Percentiles rank a stretch among this genome's conserved stretches.
Evolutionary conservation across 1,140 invertebrate species (phyloP).

Genomic region (Drosophila kohkoa): DNA sequence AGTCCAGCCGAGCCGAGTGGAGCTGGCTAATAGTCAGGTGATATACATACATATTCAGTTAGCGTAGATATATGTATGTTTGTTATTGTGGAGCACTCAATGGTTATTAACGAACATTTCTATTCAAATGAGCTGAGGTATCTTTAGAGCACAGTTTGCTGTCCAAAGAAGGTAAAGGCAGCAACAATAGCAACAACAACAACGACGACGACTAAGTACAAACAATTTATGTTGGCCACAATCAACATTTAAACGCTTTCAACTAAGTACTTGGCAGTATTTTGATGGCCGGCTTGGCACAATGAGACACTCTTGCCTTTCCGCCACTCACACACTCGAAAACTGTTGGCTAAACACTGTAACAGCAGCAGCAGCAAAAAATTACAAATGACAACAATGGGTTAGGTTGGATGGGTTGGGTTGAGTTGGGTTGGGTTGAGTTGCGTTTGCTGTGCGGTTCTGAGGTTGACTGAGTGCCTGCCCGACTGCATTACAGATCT

Average conservation of each 20-base stretch:
- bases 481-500: constrained; percentile 72
- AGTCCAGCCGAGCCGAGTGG: neutral
- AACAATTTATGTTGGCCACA: constrained; percentile 51
- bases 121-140: constrained; percentile 20
- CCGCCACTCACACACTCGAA: constrained; percentile 53
- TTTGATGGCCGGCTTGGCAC: constrained; percentile 63
- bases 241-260: constrained; percentile 76
- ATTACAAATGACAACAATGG: constrained; percentile 63
- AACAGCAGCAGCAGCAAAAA: constrained; percentile 38
- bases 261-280: constrained; percentile 69
- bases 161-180: neutral
- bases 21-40: constrained; percentile 13
- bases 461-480: constrained; percentile 76
- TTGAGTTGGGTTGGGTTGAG: neutral
- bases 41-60: too few relatives aligned
- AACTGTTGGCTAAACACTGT: constrained; percentile 68
- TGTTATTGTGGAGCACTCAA: constrained; percentile 16
- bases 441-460: constrained; percentile 11
- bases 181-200: neutral
- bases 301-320: constrained; percentile 78
- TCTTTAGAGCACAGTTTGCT: too few relatives aligned
- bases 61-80: neutral
- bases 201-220: constrained; percentile 12
- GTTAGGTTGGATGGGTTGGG: neutral
- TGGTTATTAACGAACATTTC: constrained; percentile 21